phyloP scores from a whole-genome alignment of 2,113 vertebrate species.

The Xenus cinereus region DNA sequence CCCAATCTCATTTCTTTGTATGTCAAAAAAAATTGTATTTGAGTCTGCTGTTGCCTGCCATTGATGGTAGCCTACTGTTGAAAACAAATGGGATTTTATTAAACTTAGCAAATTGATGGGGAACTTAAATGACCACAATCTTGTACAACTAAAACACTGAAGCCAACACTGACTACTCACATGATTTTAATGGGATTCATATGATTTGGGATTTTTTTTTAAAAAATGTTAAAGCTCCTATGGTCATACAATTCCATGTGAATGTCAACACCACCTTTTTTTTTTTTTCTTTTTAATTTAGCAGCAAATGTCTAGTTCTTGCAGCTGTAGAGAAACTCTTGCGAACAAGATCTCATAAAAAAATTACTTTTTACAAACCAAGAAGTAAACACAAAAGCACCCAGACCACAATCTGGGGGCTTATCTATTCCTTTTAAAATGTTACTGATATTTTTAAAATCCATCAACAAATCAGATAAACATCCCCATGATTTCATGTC shows the following conservation, averaged over 20 bases:
- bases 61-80: neutral
- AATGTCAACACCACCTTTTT: neutral
- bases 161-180: neutral
- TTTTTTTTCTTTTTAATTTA: neutral
- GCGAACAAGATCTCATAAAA: neutral
- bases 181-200: neutral
- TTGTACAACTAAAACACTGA: neutral
- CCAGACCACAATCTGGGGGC: neutral
- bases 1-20: neutral
- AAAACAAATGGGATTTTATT: neutral
- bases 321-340: neutral
- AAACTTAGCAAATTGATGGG: neutral
- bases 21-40: neutral
- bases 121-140: rapidly evolving
- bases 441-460: neutral
- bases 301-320: neutral
- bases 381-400: neutral
- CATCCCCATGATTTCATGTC: neutral
- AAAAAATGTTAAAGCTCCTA: neutral
- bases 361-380: neutral
- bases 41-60: neutral
- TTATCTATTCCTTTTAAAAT: neutral
- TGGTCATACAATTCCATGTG: neutral
- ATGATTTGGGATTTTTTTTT: neutral
- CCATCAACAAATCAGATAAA: neutral